phyloP scores from a whole-genome alignment of 2,888 invertebrate genomes.

The Zygogramma bicolorata region DNA sequence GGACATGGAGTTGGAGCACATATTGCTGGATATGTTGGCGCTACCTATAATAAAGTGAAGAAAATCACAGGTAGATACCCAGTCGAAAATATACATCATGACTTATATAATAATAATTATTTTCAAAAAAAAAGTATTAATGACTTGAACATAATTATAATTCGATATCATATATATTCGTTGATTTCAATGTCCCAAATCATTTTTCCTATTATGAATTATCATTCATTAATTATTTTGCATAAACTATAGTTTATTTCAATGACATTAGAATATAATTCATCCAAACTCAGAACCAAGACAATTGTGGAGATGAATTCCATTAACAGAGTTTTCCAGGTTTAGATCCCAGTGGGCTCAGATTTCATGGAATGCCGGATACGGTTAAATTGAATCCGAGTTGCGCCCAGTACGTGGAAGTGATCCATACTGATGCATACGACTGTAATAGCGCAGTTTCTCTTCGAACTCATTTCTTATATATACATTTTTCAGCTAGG shows the following conservation, averaged over 20 bases:
- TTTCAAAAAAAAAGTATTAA: no score
- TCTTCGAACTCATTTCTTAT: background rate
- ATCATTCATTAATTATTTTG: no score
- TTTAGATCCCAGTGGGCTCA: slow-evolving; percentile 73
- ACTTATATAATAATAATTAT: no score
- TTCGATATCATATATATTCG: no score
- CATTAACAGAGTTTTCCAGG: slow-evolving; percentile 61
- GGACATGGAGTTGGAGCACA: slow-evolving; percentile 70
- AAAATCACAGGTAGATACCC: slow-evolving; percentile 62
- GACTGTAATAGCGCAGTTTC: slow-evolving; percentile 47
- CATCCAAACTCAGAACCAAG: no score
- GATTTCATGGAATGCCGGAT: slow-evolving; percentile 69
- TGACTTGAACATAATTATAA: no score
- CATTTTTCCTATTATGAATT: no score
- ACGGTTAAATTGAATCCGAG: slow-evolving; percentile 68
- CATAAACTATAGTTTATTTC: no score
- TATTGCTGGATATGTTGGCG: slow-evolving; percentile 69
- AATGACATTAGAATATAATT: no score
- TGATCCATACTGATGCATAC: slow-evolving; percentile 70
- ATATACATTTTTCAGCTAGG: slow-evolving; percentile 51
- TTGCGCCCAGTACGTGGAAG: slow-evolving; percentile 72
- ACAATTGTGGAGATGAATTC: no score
- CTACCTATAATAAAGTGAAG: slow-evolving; percentile 56
- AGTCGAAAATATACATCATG: no score
- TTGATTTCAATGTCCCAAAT: no score